These are phyloP conservation scores for Molossus molossus DNA, from an alignment of 2,797 vertebrate genomes.

Conservation along the genomic window DNA sequence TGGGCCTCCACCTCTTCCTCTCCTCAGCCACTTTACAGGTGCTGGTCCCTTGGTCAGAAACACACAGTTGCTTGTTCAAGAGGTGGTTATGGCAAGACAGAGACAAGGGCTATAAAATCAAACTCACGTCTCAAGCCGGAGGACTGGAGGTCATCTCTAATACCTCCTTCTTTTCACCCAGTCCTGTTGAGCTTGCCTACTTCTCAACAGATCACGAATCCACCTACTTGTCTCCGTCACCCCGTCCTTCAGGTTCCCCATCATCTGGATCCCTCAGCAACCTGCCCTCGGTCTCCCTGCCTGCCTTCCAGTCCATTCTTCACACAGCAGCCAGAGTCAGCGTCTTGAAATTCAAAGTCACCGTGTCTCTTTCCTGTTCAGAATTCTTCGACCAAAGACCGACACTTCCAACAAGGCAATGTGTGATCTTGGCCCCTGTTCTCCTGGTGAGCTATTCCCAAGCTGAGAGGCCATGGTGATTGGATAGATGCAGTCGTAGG, in stretches of 20 bases:
- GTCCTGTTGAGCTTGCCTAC: background rate
- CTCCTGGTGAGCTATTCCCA: background rate
- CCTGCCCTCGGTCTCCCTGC: background rate
- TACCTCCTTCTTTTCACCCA: background rate
- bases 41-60: background rate
- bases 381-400: background rate
- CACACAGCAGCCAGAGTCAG: background rate
- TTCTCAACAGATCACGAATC: background rate
- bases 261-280: background rate
- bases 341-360: background rate
- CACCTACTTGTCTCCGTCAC: background rate
- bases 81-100: background rate
- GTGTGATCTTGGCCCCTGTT: accelerated
- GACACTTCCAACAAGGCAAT: background rate
- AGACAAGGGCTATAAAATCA: background rate
- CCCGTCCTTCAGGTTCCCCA: too few species aligned
- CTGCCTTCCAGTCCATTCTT: background rate
- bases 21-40: background rate
- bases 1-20: background rate
- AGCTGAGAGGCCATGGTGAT: background rate
- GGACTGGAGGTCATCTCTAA: background rate
- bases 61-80: background rate
- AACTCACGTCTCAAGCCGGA: background rate
- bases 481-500: too few species aligned
- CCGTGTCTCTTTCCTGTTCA: background rate